Percentiles rank a stretch among this genome's conserved stretches.
Evolutionary conservation across 2,113 vertebrate genomes (phyloP).

Genomic region (Rhabdomys dilectus): DNA sequence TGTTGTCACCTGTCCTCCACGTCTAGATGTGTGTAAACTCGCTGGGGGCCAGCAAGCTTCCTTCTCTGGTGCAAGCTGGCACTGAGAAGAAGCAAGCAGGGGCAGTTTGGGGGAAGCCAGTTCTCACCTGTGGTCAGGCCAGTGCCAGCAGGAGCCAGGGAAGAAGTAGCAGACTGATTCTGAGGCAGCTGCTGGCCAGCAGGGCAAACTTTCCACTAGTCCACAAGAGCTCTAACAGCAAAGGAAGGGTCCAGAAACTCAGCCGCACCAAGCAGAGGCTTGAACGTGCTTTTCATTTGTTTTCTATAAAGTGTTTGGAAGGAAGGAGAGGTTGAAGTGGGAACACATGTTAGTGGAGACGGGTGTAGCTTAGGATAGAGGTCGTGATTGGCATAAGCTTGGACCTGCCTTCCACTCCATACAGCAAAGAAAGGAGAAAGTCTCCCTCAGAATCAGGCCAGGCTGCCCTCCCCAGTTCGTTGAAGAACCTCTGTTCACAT

Average conservation of each 20-base stretch:
- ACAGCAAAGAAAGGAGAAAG: neutral
- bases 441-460: neutral
- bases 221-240: neutral
- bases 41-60: neutral
- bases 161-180: neutral
- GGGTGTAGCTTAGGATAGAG: neutral
- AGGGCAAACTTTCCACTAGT: neutral
- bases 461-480: neutral
- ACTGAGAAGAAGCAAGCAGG: neutral
- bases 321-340: neutral
- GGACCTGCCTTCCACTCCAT: neutral
- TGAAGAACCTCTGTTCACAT: neutral
- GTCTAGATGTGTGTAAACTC: neutral
- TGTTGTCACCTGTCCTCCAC: neutral
- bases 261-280: neutral
- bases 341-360: too few species aligned
- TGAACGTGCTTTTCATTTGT: neutral
- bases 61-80: neutral
- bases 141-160: neutral
- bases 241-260: neutral
- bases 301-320: slow-evolving; percentile 51
- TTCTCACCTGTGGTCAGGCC: neutral
- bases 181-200: neutral
- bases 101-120: fast-evolving
- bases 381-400: neutral